Percentiles rank a stretch among this genome's conserved stretches.
phyloP scores from a whole-genome alignment of 2,888 invertebrate species.

The Aplocera efformata region DNA sequence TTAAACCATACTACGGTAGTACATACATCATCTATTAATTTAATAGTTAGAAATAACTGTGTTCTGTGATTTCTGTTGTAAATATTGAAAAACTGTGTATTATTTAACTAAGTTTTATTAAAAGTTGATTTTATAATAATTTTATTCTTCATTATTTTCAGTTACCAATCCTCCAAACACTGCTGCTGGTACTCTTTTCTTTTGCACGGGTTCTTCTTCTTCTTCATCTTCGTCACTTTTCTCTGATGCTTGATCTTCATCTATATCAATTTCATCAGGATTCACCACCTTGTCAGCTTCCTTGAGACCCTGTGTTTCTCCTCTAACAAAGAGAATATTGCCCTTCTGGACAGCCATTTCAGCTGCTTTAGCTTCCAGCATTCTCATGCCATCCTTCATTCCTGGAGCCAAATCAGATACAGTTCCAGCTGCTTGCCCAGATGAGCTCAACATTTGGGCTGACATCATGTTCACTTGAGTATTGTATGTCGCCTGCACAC shows the following conservation, averaged over 20 bases:
- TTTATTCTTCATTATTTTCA: constrained; percentile 37
- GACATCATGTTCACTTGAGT: constrained; percentile 99
- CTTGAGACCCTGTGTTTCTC: constrained; percentile 89
- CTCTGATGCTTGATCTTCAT: constrained; percentile 82
- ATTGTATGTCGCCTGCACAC: constrained; percentile 98
- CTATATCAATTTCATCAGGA: constrained; percentile 94
- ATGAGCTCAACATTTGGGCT: constrained; percentile 95
- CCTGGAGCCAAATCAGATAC: constrained; percentile 87
- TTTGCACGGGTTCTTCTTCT: constrained; percentile 87
- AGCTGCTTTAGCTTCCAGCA: constrained; percentile 91
- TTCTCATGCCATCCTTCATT: constrained; percentile 92
- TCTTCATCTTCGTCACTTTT: constrained; percentile 82
- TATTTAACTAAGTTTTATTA: constrained; percentile 57
- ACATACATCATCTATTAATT: constrained; percentile 15
- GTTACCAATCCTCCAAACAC: constrained; percentile 91
- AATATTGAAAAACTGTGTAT: constrained; percentile 54
- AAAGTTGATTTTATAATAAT: constrained; percentile 42
- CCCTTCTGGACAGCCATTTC: constrained; percentile 82
- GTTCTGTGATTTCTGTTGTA: constrained; percentile 68
- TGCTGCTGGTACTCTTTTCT: constrained; percentile 92
- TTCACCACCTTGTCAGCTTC: constrained; percentile 87
- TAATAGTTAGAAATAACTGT: constrained; percentile 37
- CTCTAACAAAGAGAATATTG: constrained; percentile 92
- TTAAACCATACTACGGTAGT: constrained; percentile 5
- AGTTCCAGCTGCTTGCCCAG: constrained; percentile 83